phyloP scores from a whole-genome alignment of 2,113 vertebrate genomes.

The Poecile atricapillus region DNA sequence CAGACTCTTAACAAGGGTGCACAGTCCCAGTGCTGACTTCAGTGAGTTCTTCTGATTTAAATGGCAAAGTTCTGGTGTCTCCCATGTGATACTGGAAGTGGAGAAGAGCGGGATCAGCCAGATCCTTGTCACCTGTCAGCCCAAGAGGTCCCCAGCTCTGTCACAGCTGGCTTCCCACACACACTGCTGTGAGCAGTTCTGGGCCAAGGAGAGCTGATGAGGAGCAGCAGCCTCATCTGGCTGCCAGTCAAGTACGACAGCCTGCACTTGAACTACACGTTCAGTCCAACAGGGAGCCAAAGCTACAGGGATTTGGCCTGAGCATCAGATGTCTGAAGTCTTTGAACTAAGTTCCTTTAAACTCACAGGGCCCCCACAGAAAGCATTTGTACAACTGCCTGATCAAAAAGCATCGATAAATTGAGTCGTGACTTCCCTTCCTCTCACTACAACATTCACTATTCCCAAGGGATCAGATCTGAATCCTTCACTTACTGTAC shows the following conservation, averaged over 20 bases:
- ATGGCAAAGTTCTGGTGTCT: not conserved
- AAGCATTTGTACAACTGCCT: not conserved
- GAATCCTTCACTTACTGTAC: not conserved
- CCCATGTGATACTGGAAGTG: not conserved
- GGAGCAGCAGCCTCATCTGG: conserved; percentile 29
- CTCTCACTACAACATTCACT: not conserved
- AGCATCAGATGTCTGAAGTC: not conserved
- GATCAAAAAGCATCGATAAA: not conserved
- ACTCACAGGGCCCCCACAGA: not conserved
- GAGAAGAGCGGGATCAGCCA: not conserved
- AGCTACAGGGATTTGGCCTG: not conserved
- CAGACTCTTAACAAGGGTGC: not conserved
- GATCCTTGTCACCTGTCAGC: not conserved
- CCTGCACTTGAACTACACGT: not conserved
- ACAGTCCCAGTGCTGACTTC: not conserved
- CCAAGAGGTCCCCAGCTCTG: not conserved
- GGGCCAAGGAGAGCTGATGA: not conserved
- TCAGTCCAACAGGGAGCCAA: not conserved
- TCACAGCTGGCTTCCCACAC: not conserved
- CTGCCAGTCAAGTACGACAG: not conserved
- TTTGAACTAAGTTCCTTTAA: conserved; percentile 38
- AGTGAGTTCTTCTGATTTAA: not conserved
- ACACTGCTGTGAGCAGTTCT: not conserved
- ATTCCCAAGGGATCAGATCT: not conserved
- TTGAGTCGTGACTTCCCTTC: not conserved